Percentiles rank a stretch among this genome's conserved stretches.
These are phyloP conservation scores for Mormyrus hasselquistii DNA, from an alignment of 2,797 vertebrate genomes.

Conservation along the genomic window DNA sequence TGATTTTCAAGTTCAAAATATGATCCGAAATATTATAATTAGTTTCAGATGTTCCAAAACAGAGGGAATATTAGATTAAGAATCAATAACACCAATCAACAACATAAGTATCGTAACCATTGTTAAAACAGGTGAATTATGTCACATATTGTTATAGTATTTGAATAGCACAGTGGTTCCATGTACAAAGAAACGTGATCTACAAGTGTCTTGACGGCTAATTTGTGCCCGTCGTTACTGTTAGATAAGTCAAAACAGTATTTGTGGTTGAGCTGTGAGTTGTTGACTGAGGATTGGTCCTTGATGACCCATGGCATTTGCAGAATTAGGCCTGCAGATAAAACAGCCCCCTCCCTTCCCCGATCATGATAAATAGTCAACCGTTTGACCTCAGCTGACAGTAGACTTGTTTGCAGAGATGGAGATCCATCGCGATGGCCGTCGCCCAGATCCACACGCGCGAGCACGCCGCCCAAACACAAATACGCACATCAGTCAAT, in stretches of 20 bases:
- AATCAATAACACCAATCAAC: neutral
- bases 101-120: neutral
- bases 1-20: neutral
- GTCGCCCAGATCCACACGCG: neutral
- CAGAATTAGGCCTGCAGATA: neutral
- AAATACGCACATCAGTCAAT: conserved; percentile 24
- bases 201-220: neutral
- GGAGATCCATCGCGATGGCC: conserved; percentile 32
- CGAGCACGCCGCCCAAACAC: neutral
- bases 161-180: neutral
- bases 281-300: conserved; percentile 12
- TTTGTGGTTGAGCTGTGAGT: neutral
- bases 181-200: neutral
- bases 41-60: neutral
- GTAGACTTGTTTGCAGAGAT: conserved; percentile 52
- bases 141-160: neutral
- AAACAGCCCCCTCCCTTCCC: conserved; percentile 10
- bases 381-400: conserved; percentile 51
- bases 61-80: neutral
- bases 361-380: conserved; percentile 46
- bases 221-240: neutral
- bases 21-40: neutral
- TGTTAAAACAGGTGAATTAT: neutral
- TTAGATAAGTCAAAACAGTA: neutral
- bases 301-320: neutral